Evolutionary conservation across 2,113 vertebrate species (phyloP).

Genomic region (Stegostoma tigrinum): DNA sequence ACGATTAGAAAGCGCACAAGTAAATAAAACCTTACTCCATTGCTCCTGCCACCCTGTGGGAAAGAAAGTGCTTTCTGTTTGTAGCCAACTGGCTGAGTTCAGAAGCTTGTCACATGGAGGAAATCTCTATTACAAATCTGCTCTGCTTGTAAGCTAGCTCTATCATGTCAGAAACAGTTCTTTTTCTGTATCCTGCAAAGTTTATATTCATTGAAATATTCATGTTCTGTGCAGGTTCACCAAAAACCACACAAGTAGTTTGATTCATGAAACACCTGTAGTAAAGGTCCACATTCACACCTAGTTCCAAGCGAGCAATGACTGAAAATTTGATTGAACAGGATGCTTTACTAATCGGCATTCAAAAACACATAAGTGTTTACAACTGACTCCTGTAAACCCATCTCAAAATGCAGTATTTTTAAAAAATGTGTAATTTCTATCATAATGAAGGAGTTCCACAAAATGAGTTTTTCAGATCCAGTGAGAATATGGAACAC

Average conservation of each 20-base stretch:
- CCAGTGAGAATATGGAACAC: background rate
- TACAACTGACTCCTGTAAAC: background rate
- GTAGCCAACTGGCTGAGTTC: background rate
- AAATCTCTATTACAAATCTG: background rate
- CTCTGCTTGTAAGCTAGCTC: background rate
- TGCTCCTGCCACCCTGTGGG: background rate
- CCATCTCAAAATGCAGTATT: background rate
- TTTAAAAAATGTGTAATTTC: background rate
- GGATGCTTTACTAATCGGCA: background rate
- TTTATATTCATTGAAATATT: background rate
- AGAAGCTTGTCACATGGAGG: background rate
- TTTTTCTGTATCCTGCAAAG: background rate
- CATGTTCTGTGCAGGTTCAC: background rate
- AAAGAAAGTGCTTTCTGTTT: background rate
- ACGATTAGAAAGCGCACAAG: background rate
- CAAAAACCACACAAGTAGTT: background rate
- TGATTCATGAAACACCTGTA: background rate
- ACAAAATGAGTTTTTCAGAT: background rate
- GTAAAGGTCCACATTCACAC: background rate
- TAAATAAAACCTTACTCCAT: background rate
- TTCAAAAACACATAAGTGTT: background rate
- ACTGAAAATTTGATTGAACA: background rate
- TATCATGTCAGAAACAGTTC: background rate
- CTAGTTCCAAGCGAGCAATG: background rate
- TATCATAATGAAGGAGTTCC: background rate